phyloP scores from a whole-genome alignment of 1,140 invertebrate genomes.

The Zaprionus africanus region DNA sequence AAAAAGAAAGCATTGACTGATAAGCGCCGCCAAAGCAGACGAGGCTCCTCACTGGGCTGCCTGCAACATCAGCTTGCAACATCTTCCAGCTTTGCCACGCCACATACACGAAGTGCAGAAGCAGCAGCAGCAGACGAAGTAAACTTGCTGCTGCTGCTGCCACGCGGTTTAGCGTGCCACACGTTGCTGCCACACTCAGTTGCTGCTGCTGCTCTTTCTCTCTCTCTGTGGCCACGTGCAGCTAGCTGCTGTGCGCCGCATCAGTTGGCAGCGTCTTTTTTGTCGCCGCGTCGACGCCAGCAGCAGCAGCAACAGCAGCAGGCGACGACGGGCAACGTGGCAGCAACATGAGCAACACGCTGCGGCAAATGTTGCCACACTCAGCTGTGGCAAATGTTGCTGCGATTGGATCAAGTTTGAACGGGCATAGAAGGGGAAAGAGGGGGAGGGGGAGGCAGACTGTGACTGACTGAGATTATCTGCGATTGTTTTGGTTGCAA shows the following conservation, averaged over 20 bases:
- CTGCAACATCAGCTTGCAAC: constrained; percentile 10
- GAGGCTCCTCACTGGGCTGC: neutral
- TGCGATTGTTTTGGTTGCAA: constrained; percentile 1
- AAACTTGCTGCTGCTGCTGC: constrained; percentile 48
- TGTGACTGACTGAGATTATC: constrained; percentile 2
- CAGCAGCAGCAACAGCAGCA: constrained; percentile 45
- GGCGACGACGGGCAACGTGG: constrained; percentile 49
- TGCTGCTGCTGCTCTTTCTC: constrained; percentile 33
- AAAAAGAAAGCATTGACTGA: constrained; percentile 62
- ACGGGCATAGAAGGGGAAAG: neutral
- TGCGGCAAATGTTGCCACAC: constrained; percentile 45
- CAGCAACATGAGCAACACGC: constrained; percentile 49
- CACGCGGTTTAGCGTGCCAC: constrained; percentile 64
- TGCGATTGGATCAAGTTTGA: constrained; percentile 6
- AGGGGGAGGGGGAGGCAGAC: neutral
- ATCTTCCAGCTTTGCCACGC: neutral
- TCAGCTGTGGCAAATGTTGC: constrained; percentile 14
- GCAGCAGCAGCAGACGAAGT: constrained; percentile 14
- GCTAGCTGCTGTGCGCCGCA: constrained; percentile 69
- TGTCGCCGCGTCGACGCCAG: constrained; percentile 78
- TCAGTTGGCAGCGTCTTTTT: constrained; percentile 80
- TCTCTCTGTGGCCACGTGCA: constrained; percentile 47
- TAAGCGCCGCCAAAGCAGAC: constrained; percentile 45
- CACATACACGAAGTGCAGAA: constrained; percentile 8
- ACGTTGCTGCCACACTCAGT: constrained; percentile 48